Base-by-base conservation (phyloP, 2,113 vertebrate genomes). In the Indri indri region DNA sequence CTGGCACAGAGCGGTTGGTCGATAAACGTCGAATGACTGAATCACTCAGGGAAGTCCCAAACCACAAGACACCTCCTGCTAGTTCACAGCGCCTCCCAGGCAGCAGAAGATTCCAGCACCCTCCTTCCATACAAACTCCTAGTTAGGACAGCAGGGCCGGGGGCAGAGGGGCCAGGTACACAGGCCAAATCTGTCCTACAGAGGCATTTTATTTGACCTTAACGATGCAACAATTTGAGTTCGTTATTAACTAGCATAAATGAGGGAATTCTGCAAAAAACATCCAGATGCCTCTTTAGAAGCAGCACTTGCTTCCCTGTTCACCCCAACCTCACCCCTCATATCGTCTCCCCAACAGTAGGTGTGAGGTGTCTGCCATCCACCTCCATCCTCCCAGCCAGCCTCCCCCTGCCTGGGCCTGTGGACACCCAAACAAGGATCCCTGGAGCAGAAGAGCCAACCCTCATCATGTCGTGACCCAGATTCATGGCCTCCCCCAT, bases 111-210 rank as follows among this genome's bases (percentile, higher is more conserved):
- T 32, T 25, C 37, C n/a, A 0, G 37, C 3, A 2, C 22, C 20
- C 14, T 86, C 57, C 14, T 42, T 32, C 34, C 52, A 71, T 50
- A 89, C 6, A 34, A 77, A 34, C 17, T 37, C 23, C 42, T 42
- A 5, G 4, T 65, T n/a, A 70, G 34, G 34, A 83, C 27, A 34
- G 17, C 8, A 47, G 2, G 2, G 5, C 8, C 9, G 7, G n/a
- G 9, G 30, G 8, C 37, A 22, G 11, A 59, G 3, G 45, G 1
- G 1, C 0, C 6, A 80, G 70, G 18, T 2, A 6, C 34, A 8
- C 0, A 32, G 37, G 47, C 6, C 47, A 42, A 1, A 90, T 86
- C 14, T 47, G 45, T n/a, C 65, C 59, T 32, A 20, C 16, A 34
- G n/a, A 90, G 66, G 50, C 2, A 1, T 70, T 74, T 52, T 27